Percentiles rank a stretch among this genome's conserved stretches.
Evolutionary conservation across 1,140 invertebrate species (phyloP).

Genomic region (Cydia splendana): DNA sequence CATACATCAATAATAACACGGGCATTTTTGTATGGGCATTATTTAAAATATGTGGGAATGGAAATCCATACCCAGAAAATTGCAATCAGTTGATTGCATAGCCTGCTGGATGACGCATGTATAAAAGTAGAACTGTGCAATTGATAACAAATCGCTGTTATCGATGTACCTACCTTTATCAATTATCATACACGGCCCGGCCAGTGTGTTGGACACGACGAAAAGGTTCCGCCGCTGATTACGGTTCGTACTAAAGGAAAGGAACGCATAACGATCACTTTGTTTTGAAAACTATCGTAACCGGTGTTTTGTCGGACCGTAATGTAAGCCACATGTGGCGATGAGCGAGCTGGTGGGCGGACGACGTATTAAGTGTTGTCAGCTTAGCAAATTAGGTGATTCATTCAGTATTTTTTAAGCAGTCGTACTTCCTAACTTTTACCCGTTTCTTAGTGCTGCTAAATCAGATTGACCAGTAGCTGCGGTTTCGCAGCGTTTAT

Average conservation of each 20-base stretch:
- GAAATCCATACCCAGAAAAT: background rate
- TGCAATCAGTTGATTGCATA: background rate
- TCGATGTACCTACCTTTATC: background rate
- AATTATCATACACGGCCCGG: background rate
- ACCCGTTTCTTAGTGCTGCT: no score
- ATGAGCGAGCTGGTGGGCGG: slow-evolving; percentile 2
- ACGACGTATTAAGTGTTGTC: background rate
- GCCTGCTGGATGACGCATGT: background rate
- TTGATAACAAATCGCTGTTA: slow-evolving; percentile 11
- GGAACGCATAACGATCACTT: background rate
- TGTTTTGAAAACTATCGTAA: slow-evolving; percentile 24
- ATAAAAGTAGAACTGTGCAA: slow-evolving; percentile 11
- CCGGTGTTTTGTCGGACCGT: slow-evolving; percentile 2
- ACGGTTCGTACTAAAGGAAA: background rate
- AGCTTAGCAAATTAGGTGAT: no score
- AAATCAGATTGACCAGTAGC: no score
- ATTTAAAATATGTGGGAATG: no score
- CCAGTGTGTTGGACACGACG: background rate
- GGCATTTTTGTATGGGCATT: no score
- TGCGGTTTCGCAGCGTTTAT: no score
- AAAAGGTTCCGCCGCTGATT: background rate
- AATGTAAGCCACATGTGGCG: slow-evolving; percentile 26
- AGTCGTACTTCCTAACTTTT: no score
- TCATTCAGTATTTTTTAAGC: no score
- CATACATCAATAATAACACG: no score